Evolutionary conservation across 1,140 invertebrate species (phyloP).

Genomic region (Hypsibius dujardini): DNA sequence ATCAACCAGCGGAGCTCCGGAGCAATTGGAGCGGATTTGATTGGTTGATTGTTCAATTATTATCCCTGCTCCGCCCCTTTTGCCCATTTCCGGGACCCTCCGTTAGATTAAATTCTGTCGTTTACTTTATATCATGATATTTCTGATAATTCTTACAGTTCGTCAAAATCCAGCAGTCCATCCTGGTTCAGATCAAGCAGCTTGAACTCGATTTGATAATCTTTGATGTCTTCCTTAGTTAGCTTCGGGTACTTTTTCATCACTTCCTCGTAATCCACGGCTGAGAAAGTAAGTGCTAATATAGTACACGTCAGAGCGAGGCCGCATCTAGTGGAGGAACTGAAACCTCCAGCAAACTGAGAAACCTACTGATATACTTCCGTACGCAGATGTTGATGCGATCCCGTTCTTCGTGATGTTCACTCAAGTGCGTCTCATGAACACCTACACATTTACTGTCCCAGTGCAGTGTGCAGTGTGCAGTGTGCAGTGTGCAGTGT

Average conservation of each 20-base stretch:
- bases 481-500: no score
- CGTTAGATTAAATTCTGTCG: no score
- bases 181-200: constrained; percentile 13
- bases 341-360: background rate
- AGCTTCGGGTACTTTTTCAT: constrained; percentile 15
- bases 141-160: background rate
- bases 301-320: background rate
- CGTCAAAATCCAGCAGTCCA: constrained; percentile 9
- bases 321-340: background rate
- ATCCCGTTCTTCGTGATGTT: constrained; percentile 15
- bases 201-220: constrained; percentile 15
- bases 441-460: background rate
- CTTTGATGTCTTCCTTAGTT: constrained; percentile 14
- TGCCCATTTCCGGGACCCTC: no score
- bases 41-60: no score
- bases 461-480: no score
- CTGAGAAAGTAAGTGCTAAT: background rate
- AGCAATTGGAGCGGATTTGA: no score
- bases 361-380: constrained; percentile 6
- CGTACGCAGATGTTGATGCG: constrained; percentile 15
- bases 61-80: no score
- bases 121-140: no score
- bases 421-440: constrained; percentile 4
- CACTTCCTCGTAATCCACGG: constrained; percentile 15
- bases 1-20: no score